These are phyloP conservation scores for Microctenopoma stevenorrisi DNA, from an alignment of 2,797 vertebrate genomes.

Conservation along the genomic window DNA sequence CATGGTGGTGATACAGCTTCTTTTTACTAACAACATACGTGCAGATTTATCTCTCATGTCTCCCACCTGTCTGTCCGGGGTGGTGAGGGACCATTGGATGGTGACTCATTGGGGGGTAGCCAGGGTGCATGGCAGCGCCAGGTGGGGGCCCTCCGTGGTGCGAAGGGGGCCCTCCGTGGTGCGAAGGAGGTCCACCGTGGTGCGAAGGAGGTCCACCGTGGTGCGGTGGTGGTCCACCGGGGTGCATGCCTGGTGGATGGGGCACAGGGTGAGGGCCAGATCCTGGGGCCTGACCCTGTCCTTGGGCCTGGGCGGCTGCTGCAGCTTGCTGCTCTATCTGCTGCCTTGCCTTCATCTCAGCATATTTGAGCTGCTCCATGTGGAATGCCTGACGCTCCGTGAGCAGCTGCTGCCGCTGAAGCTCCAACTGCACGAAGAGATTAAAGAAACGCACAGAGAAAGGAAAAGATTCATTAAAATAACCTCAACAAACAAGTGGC, in stretches of 20 bases:
- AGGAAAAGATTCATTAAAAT: background rate
- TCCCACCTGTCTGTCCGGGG: constrained; percentile 88
- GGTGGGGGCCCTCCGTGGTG: constrained; percentile 80
- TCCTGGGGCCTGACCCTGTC: constrained; percentile 70
- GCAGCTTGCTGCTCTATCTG: constrained; percentile 94
- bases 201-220: constrained; percentile 75
- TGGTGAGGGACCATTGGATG: constrained; percentile 94
- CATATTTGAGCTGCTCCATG: constrained; percentile 99
- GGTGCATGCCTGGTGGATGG: constrained; percentile 56
- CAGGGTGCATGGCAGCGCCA: constrained; percentile 83
- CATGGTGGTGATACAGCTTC: background rate
- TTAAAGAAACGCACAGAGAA: background rate
- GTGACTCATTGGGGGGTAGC: constrained; percentile 90
- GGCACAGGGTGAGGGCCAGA: constrained; percentile 77
- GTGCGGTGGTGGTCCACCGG: constrained; percentile 73
- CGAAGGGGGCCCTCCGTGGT: constrained; percentile 70
- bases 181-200: constrained; percentile 71
- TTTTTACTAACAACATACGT: background rate
- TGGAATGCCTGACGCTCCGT: constrained; percentile 97
- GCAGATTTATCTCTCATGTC: too few species aligned
- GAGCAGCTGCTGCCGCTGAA: constrained; percentile 96
- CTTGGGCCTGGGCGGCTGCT: constrained; percentile 80
- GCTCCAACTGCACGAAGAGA: constrained; percentile 86
- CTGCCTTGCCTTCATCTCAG: constrained; percentile 93
- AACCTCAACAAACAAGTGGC: background rate